Evolutionary conservation across 2,888 invertebrate genomes (phyloP).

Genomic region (Mylabris sibirica): DNA sequence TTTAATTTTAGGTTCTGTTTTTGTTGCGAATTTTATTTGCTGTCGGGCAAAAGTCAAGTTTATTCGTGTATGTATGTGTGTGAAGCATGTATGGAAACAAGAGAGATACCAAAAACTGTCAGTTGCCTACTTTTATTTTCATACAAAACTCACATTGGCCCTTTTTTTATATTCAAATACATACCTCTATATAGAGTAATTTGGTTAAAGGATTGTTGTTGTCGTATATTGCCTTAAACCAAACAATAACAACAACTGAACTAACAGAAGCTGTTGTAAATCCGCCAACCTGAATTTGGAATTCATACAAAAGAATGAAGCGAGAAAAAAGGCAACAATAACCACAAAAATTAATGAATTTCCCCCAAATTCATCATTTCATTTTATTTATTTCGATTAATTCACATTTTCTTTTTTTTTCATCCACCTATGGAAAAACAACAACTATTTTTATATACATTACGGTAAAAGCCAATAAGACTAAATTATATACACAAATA

Average conservation of each 20-base stretch:
- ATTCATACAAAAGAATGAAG: not conserved
- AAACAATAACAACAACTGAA: not conserved
- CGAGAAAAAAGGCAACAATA: not conserved
- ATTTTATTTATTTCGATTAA: slow-evolving; percentile 26
- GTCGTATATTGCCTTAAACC: not conserved
- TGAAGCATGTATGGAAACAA: not conserved
- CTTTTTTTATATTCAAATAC: not conserved
- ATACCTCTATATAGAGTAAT: not conserved
- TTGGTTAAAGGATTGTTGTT: not conserved
- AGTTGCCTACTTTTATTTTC: slow-evolving; percentile 6
- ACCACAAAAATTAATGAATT: not conserved
- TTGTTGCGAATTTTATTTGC: slow-evolving; percentile 41
- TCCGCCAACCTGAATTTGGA: not conserved
- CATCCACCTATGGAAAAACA: slow-evolving; percentile 35
- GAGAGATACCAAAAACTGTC: not conserved
- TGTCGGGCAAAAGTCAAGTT: slow-evolving; percentile 21
- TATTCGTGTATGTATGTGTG: slow-evolving; percentile 17
- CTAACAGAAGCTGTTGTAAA: not conserved
- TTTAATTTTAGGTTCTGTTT: slow-evolving; percentile 47
- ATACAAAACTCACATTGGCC: not conserved
- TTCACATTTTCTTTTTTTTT: slow-evolving; percentile 27
- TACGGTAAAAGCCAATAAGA: slow-evolving; percentile 23
- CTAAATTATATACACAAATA: slow-evolving; percentile 30
- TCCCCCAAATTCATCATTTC: slow-evolving; percentile 15
- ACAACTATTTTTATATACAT: slow-evolving; percentile 29